phyloP scores from a whole-genome alignment of 2,888 invertebrate species.

The Minunthozetes semirufus region DNA sequence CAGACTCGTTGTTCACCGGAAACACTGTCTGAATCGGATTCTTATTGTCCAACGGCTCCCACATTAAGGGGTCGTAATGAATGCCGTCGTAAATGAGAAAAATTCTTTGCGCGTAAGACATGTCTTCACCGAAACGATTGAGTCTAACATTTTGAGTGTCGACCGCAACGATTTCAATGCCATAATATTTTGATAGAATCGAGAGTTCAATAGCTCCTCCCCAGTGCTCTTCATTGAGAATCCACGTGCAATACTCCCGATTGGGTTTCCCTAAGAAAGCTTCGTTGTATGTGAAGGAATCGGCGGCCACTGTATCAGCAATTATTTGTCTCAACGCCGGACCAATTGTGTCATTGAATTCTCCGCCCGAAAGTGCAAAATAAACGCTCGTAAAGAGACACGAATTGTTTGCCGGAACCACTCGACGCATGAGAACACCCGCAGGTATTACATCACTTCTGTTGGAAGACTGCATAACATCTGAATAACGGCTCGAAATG shows the following conservation, averaged over 20 bases:
- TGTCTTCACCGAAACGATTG: constrained; percentile 84
- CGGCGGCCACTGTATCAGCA: constrained; percentile 69
- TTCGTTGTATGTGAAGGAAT: constrained; percentile 70
- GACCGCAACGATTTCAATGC: constrained; percentile 85
- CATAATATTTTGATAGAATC: constrained; percentile 74
- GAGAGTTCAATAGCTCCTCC: constrained; percentile 93
- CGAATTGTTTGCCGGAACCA: constrained; percentile 89
- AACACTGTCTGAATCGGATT: constrained; percentile 70
- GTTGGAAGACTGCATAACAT: constrained; percentile 18
- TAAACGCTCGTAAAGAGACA: constrained; percentile 88
- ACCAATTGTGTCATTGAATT: constrained; percentile 66
- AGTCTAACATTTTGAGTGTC: constrained; percentile 83
- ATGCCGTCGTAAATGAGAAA: constrained; percentile 90
- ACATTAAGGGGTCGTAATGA: constrained; percentile 86
- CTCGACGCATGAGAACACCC: constrained; percentile 66
- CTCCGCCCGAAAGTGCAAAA: constrained; percentile 56
- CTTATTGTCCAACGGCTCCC: constrained; percentile 62
- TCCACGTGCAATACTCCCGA: constrained; percentile 81
- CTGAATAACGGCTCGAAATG: not conserved
- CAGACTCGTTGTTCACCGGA: constrained; percentile 62
- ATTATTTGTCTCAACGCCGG: constrained; percentile 76
- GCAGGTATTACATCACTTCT: not conserved
- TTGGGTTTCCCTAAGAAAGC: constrained; percentile 64
- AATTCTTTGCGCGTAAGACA: constrained; percentile 70
- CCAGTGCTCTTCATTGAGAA: constrained; percentile 79